phyloP scores from a whole-genome alignment of 2,888 invertebrate genomes.

The Muschampia plurimacula region DNA sequence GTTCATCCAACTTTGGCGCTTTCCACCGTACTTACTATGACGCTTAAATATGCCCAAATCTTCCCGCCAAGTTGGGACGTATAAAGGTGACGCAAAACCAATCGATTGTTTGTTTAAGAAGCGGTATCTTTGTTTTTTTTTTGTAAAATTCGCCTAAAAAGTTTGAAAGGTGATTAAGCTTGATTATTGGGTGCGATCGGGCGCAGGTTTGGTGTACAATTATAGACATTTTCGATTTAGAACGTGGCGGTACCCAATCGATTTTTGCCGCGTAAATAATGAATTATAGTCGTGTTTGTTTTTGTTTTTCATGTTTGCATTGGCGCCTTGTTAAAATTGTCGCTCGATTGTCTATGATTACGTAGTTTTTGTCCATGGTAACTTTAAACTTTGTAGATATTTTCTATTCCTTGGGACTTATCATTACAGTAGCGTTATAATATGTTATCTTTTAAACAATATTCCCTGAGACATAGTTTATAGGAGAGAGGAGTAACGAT shows the following conservation, averaged over 20 bases:
- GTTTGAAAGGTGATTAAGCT: conserved; percentile 70
- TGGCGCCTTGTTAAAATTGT: conserved; percentile 36
- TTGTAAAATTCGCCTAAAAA: conserved; percentile 55
- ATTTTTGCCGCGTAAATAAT: conserved; percentile 70
- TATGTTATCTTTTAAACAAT: no score
- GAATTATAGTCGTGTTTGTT: conserved; percentile 71
- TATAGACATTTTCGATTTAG: conserved; percentile 75
- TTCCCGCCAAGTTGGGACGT: neutral
- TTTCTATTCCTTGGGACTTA: no score
- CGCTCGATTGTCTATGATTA: conserved; percentile 11
- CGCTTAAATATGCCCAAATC: neutral
- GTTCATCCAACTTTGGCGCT: no score
- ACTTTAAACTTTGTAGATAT: neutral
- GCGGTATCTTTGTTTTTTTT: conserved; percentile 45
- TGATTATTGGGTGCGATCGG: conserved; percentile 72
- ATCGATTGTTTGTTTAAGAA: neutral
- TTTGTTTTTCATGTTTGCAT: conserved; percentile 44
- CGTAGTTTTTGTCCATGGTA: conserved; percentile 9
- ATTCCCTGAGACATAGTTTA: no score
- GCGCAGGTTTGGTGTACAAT: conserved; percentile 66
- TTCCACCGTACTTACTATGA: no score
- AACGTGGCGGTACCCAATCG: conserved; percentile 69
- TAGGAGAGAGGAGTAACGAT: no score
- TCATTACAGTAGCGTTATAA: no score
- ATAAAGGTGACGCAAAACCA: conserved; percentile 1